Conservation (phyloP, 2,113 vertebrate species). For the Tonatia bakeri region DNA sequence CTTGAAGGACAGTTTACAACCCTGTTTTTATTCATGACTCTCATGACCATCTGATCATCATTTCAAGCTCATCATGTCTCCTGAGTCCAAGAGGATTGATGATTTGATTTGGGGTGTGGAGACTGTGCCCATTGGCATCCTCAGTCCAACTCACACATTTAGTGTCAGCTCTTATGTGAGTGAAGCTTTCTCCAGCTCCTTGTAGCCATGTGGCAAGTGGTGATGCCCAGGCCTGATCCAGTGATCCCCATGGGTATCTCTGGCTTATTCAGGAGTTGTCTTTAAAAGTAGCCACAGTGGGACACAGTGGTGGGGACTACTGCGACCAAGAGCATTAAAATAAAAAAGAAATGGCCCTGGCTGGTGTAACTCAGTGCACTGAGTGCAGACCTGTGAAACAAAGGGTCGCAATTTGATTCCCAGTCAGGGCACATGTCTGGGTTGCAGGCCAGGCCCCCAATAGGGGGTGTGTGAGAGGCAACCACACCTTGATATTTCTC, state of each 20-base stretch:
- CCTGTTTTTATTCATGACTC: not conserved
- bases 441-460: too few species aligned
- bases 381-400: too few species aligned
- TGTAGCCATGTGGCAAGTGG: not conserved
- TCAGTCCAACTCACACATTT: not conserved
- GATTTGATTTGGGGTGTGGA: not conserved
- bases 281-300: not conserved
- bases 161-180: not conserved
- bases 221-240: not conserved
- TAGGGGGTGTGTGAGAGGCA: too few species aligned
- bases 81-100: not conserved
- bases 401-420: too few species aligned
- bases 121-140: not conserved
- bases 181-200: not conserved
- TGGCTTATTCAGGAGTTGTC: not conserved
- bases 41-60: not conserved
- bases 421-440: too few species aligned
- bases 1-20: slow-evolving; percentile 22
- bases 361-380: too few species aligned
- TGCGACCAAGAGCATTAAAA: not conserved
- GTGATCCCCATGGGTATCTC: not conserved
- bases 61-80: not conserved
- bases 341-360: not conserved
- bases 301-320: not conserved
- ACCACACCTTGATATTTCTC: too few species aligned